Evolutionary conservation across 2,888 invertebrate species (phyloP), one percentile per base, ranked within the genome.

Genomic region (Metacarcinus magister): DNA sequence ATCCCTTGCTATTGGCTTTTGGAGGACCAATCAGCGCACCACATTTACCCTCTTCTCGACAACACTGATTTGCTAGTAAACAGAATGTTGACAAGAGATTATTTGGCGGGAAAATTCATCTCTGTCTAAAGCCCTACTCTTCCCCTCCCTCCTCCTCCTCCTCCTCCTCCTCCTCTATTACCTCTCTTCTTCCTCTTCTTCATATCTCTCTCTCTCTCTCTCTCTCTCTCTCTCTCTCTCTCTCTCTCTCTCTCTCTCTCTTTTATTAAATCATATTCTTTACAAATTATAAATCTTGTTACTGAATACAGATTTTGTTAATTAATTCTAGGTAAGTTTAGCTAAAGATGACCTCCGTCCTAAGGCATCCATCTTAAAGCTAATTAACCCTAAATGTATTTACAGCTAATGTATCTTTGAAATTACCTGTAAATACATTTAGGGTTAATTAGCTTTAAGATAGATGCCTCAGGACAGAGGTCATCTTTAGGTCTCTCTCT

Each of bases 11-110:
- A 82, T 82, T 82, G 82, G 82, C 82, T 82, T 32, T 23, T 32
- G 82, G 32, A 82, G 82, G 32, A 82, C 82, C 82, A 82, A 82
- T 82, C 82, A 32, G 82, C 32, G 28, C 19, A 32, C 82, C 82
- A 82, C 82, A 82, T 82, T 82, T 82, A 82, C 82, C 32, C 82
- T 82, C 82, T 32, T 82, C 82, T 82, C 82, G 82, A 82, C 82
- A 82, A 82, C 82, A 82, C 32, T 82, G 82, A 82, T 28, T 32
- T 82, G 82, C 10, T 28, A n/a, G 82, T 32, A 82, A 82, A 82
- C 82, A 82, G 19, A 82, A 32, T 82, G 82, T 82, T 82, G 82
- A 82, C 82, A 67, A n/a, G 82, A 82, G 28, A 82, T 82, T 82
- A 28, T 82, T 82, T 82, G 82, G 32, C 28, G 82, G 32, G 32